A percentile compares a stretch with the other conserved stretches of the same genome.
Evolutionary conservation across 2,888 invertebrate species (phyloP).

Genomic region (Lamellibrachia satsuma): DNA sequence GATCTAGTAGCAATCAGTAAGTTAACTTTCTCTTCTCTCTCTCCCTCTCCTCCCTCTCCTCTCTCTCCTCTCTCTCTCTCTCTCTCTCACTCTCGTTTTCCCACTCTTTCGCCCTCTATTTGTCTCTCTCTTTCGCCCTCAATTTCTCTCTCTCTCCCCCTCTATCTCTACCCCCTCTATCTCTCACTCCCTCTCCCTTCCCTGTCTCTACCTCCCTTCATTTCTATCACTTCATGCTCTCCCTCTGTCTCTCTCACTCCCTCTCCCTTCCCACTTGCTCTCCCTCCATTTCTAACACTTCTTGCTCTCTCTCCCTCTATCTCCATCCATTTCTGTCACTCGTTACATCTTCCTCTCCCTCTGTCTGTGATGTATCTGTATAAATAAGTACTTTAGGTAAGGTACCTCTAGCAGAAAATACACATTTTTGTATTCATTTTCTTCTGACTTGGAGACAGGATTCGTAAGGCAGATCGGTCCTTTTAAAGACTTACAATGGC

Average conservation of each 20-base stretch:
- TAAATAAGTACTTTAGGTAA: too few species aligned
- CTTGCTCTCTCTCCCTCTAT: background rate
- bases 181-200: too few species aligned
- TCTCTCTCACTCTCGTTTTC: background rate
- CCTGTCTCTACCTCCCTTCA: background rate
- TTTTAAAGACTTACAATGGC: too few species aligned
- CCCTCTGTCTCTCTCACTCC: background rate
- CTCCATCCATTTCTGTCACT: background rate
- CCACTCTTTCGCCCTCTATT: background rate
- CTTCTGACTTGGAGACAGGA: too few species aligned
- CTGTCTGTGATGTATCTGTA: background rate
- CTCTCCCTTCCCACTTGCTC: background rate
- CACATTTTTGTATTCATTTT: too few species aligned
- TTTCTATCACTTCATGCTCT: background rate
- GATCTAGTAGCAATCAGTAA: constrained; percentile 41
- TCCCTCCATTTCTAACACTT: background rate
- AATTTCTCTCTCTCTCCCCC: too few species aligned
- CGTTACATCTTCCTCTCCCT: background rate
- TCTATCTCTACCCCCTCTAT: too few species aligned
- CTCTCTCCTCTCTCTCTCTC: background rate
- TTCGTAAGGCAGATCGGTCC: too few species aligned
- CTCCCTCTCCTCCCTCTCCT: background rate
- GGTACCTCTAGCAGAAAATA: too few species aligned
- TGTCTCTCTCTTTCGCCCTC: background rate
- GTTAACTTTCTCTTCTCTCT: background rate